Base-by-base conservation (phyloP, 2,888 invertebrate species). In the Horisme vitalbata region DNA sequence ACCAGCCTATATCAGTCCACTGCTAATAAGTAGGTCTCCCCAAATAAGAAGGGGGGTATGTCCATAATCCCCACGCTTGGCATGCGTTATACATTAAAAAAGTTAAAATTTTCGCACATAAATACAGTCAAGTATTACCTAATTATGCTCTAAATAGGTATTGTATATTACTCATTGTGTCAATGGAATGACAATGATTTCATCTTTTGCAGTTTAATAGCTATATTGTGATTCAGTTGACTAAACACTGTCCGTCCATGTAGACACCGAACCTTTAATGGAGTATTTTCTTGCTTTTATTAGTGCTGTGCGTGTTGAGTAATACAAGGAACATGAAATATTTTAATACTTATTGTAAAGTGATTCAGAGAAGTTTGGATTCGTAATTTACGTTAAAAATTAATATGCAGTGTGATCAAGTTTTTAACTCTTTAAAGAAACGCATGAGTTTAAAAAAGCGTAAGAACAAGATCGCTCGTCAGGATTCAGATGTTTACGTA, bases 381-480 rank as follows among this genome's bases (percentile, higher is more conserved):
- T 26, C 12, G 11, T 28, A 18, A 20, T 27, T 44, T 12, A 35
- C 21, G 12, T 8, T 7, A 20, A 39, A 11, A 26, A 13, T 18
- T 28, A 38, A 36, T 13, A 55, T 57, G 55, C 46, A 55, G 43
- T 52, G 59, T 51, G 41, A 57, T 33, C 46, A 78, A 79, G 76
- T 73, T 47, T 45, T 78, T 9, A 63, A 61, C 33, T 52, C 59
- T 15, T 58, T 82, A 14, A 77, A 63, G 63, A 78, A 71, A 43
- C 70, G 66, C 24, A 61, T 82, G 8, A 79, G 82, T 68, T 57
- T 78, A 11, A 79, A 69, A 58, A 75, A 61, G 54, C 52, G 54
- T 35, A 71, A 69, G 45, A 71, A 66, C 44, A 63, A 57, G 23
- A 55, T 55, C 12, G 47, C 52, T 9, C 41, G 52, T 35, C 55